Evolutionary conservation across 2,113 vertebrate genomes (phyloP), one percentile per base, ranked within the genome.

Genomic region (Channa maculata): DNA sequence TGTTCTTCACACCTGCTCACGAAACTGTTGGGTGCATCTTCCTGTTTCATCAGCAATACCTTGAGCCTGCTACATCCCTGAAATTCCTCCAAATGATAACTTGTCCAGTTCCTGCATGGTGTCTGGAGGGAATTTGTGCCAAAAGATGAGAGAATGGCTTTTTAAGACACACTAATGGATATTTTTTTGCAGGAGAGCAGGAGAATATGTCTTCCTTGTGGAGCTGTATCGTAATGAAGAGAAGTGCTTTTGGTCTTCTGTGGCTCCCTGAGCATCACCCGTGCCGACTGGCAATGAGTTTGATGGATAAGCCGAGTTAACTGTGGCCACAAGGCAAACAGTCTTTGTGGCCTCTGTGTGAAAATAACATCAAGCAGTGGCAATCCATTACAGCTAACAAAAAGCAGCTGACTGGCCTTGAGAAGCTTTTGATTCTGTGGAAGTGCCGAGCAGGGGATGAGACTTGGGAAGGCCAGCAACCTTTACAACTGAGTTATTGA

Each of bases 111-210:
- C 39, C 52, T 66, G 37, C 14, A 7, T 44, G 34, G 37, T 13
- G 54, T 37, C 55, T 52, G 44, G 8, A 51, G 12, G 15, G 8
- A 86, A 95, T 95, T 71, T 94, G 94, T 95, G 85, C n/a, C 85
- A 74, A 82, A 53, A 85, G 2, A 85, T 89, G 60, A 48, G 37
- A 38, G 24, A 24, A 49, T 48, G 2, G 24, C 36, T n/a, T 84
- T 55, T 38, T 65, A 63, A 83, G 78, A 92, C 6, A n/a, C 38
- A 15, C 12, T 61, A 33, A 65, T 50, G 38, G 15, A 45, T 59
- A 4, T 72, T 82, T 77, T 73, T 77, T 73, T 46, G 24, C n/a
- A 53, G 39, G 54, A 46, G 43, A 58, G 15, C 5, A 33, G 14
- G 24, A 49, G n/a, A 58, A 39, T 76, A 65, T 62, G 15, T 50